phyloP scores from a whole-genome alignment of 2,113 vertebrate species.

The Cyanoramphus novaezelandiae region DNA sequence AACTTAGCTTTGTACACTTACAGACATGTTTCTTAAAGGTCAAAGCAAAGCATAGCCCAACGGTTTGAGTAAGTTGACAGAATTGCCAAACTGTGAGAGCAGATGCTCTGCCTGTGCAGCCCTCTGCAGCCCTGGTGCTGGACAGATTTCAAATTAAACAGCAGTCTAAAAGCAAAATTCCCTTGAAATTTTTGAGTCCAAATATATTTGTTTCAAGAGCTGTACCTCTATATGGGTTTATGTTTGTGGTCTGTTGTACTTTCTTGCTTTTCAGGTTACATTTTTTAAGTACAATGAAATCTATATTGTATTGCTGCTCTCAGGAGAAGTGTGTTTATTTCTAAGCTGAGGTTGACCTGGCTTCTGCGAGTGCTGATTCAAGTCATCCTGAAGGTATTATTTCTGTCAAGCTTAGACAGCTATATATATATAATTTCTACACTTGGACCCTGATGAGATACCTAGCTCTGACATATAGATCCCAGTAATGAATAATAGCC shows the following conservation, averaged over 20 bases:
- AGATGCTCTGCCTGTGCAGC: not conserved
- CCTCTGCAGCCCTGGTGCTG: not conserved
- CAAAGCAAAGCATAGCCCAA: conserved; percentile 42
- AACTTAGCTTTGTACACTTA: conserved; percentile 30
- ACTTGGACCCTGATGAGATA: not conserved
- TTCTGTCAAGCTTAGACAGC: conserved; percentile 11
- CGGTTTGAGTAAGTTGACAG: conserved; percentile 16
- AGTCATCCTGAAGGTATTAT: not conserved
- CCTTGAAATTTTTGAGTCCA: not conserved
- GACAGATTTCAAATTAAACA: conserved; percentile 8
- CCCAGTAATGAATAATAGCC: not conserved
- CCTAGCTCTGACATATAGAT: not conserved
- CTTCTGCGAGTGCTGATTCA: conserved; percentile 13
- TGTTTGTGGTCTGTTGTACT: not conserved
- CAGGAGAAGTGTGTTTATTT: not conserved
- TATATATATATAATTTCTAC: not conserved
- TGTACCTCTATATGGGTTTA: not conserved
- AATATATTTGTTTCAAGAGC: not conserved
- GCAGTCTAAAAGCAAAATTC: not conserved
- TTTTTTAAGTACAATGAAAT: not conserved
- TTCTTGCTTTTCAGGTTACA: not conserved
- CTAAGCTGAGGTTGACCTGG: not conserved
- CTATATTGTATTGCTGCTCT: not conserved
- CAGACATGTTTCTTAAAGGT: conserved; percentile 34
- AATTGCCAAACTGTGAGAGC: not conserved